Evolutionary conservation across 2,888 invertebrate genomes (phyloP).

Genomic region (Sarcophaga caerulescens): DNA sequence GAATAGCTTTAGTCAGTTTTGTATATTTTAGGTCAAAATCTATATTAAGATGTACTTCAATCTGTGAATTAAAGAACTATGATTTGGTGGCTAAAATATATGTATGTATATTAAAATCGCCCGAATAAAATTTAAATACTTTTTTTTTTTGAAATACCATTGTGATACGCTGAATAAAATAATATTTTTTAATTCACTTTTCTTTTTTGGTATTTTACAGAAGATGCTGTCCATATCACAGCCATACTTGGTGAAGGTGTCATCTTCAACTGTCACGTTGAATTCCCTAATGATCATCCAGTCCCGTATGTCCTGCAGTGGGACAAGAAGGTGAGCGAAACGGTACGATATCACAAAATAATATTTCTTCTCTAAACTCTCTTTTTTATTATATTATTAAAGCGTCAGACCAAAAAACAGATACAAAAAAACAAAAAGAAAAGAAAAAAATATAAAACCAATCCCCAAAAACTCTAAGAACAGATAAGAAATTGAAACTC

Average conservation of each 20-base stretch:
- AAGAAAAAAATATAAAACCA: constrained; percentile 62
- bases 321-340: constrained; percentile 99
- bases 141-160: too few species aligned
- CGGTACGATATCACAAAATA: constrained; percentile 89
- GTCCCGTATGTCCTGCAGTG: constrained; percentile 99
- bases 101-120: too few species aligned
- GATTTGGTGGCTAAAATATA: too few species aligned
- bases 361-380: constrained; percentile 83
- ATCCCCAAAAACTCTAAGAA: constrained; percentile 41
- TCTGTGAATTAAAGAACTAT: too few species aligned
- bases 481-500: neutral
- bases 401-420: constrained; percentile 76
- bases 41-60: too few species aligned
- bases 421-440: constrained; percentile 72
- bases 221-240: constrained; percentile 97
- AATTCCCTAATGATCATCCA: constrained; percentile 96
- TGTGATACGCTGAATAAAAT: too few species aligned
- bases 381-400: constrained; percentile 78
- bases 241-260: constrained; percentile 98
- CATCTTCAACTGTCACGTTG: constrained; percentile 98
- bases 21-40: too few species aligned
- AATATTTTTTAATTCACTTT: neutral
- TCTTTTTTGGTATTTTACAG: constrained; percentile 72
- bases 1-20: too few species aligned
- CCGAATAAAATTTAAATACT: too few species aligned